Percentiles rank a stretch among this genome's conserved stretches.
Conservation (phyloP, 64 coral and sea anemone genomes). For the Montipora sp. region DNA sequence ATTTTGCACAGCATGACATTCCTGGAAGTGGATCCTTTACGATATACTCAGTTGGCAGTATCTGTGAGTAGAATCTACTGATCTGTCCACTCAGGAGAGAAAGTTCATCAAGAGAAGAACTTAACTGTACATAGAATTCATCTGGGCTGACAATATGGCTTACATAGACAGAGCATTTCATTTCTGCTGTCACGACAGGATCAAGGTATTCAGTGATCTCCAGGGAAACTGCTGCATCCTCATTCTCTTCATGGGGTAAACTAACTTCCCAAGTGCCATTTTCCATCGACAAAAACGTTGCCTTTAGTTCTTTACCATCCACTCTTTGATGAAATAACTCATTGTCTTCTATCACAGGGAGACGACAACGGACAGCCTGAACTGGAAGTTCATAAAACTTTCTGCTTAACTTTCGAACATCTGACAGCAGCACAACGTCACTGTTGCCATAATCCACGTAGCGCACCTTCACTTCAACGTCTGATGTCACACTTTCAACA, state of each 20-base stretch:
- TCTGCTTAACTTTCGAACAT: constrained; percentile 61
- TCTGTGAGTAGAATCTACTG: neutral
- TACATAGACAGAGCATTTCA: constrained; percentile 61
- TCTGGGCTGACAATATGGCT: constrained; percentile 59
- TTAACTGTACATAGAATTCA: constrained; percentile 74
- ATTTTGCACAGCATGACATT: constrained; percentile 59
- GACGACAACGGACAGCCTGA: constrained; percentile 28
- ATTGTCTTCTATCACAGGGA: neutral
- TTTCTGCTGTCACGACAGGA: constrained; percentile 11
- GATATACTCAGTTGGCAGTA: neutral
- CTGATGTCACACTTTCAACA: constrained; percentile 34
- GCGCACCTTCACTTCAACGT: constrained; percentile 48
- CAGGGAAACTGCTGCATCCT: neutral
- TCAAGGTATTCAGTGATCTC: constrained; percentile 15
- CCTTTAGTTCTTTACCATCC: constrained; percentile 38
- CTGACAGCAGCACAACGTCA: constrained; percentile 10
- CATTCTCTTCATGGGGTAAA: constrained; percentile 25
- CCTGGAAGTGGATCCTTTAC: constrained; percentile 38
- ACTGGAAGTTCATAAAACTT: constrained; percentile 56
- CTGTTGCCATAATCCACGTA: constrained; percentile 86
- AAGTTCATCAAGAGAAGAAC: constrained; percentile 20
- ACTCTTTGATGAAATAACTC: constrained; percentile 4
- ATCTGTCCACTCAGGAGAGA: constrained; percentile 27
- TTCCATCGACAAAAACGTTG: constrained; percentile 44
- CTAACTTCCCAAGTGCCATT: constrained; percentile 49